These are phyloP conservation scores for Pseudococcus viburni DNA, from an alignment of 2,888 invertebrate genomes.

Conservation along the genomic window DNA sequence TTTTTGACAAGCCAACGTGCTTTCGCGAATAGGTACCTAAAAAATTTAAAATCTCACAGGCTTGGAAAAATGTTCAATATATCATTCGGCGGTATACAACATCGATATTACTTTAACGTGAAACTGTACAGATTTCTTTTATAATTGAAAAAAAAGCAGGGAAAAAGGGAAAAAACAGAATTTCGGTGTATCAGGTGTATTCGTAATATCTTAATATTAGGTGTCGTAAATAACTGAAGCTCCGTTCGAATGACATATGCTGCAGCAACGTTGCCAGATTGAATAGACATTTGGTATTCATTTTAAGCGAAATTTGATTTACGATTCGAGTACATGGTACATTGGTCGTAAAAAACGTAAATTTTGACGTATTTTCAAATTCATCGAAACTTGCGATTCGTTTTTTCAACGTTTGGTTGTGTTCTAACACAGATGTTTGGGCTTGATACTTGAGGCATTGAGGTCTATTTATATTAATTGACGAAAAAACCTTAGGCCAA, in stretches of 20 bases:
- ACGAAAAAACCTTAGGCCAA: no score
- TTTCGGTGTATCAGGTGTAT: constrained; percentile 48
- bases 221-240: constrained; percentile 48
- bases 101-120: neutral
- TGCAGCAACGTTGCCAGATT: constrained; percentile 50
- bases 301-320: constrained; percentile 35
- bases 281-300: constrained; percentile 39
- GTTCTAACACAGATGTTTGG: neutral
- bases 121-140: constrained; percentile 14
- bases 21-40: neutral
- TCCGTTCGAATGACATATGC: constrained; percentile 33
- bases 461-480: no score
- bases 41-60: neutral
- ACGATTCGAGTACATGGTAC: constrained; percentile 6
- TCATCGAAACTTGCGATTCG: neutral
- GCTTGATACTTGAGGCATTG: no score
- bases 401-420: neutral
- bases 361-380: neutral
- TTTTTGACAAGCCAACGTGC: neutral
- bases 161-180: neutral
- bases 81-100: neutral
- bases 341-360: constrained; percentile 4
- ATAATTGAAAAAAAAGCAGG: constrained; percentile 10
- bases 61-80: constrained; percentile 11
- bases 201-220: constrained; percentile 47